Percentiles rank a stretch among this genome's conserved stretches.
Evolutionary conservation across 92 coral and sea anemone species (phyloP).

Genomic region (Paramuricea clavata): DNA sequence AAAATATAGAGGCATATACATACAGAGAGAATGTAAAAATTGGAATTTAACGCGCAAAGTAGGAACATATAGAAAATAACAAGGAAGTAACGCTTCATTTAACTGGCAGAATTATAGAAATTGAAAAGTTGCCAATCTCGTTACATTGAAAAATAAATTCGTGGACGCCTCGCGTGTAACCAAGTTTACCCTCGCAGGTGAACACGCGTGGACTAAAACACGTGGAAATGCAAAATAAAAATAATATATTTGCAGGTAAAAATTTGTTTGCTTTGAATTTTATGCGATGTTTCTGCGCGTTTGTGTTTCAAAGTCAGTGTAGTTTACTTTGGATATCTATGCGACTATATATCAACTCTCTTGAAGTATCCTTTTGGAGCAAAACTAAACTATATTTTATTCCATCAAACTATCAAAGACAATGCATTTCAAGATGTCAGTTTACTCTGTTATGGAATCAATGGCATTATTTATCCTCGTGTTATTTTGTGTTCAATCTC

Average conservation of each 20-base stretch:
- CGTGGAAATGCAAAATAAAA: neutral
- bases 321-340: neutral
- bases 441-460: neutral
- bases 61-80: neutral
- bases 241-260: no score
- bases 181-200: neutral
- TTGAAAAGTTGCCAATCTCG: no score
- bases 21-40: neutral
- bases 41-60: neutral
- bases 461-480: neutral
- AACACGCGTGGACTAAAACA: conserved; percentile 4
- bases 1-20: neutral
- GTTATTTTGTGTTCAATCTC: neutral
- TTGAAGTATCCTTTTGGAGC: neutral
- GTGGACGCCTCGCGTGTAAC: neutral
- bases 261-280: no score
- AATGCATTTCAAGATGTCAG: neutral
- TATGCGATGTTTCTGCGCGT: neutral
- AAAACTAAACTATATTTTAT: neutral
- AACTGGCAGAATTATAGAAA: no score
- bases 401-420: neutral
- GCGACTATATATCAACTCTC: neutral
- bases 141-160: neutral
- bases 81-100: neutral
- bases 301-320: neutral